A percentile compares a stretch with the other conserved stretches of the same genome.
Conservation (phyloP, 2,888 invertebrate species). For the Andrena marginata region DNA sequence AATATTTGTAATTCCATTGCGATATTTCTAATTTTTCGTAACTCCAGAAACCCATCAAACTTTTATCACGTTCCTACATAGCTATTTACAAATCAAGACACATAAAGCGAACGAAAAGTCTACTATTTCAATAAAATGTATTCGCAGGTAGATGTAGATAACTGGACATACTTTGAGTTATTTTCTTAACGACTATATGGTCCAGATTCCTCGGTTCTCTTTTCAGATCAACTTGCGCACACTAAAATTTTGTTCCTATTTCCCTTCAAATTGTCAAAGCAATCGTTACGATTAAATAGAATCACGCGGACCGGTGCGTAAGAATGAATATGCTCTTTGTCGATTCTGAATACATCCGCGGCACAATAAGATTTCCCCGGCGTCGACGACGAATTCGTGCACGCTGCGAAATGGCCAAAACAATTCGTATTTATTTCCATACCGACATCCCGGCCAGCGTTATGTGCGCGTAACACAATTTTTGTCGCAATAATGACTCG, state of each 20-base stretch:
- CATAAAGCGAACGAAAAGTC: too few relatives aligned
- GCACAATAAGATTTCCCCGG: background rate
- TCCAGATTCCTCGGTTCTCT: background rate
- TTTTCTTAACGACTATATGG: too few relatives aligned
- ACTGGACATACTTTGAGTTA: background rate
- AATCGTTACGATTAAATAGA: constrained; percentile 5
- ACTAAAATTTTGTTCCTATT: background rate
- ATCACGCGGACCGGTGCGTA: background rate
- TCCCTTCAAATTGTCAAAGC: constrained; percentile 3
- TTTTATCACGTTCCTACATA: too few relatives aligned
- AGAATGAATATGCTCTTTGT: background rate
- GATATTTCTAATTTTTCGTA: too few relatives aligned
- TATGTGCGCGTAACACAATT: background rate
- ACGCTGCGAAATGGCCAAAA: background rate
- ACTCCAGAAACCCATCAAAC: too few relatives aligned
- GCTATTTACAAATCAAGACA: too few relatives aligned
- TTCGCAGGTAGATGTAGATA: background rate
- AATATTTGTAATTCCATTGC: too few relatives aligned
- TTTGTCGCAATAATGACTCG: constrained; percentile 3
- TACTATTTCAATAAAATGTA: too few relatives aligned
- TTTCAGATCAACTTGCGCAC: background rate
- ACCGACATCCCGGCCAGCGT: background rate
- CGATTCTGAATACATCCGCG: background rate
- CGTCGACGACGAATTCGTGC: background rate
- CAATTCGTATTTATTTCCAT: constrained; percentile 10